phyloP scores from a whole-genome alignment of 2,797 vertebrate species.

The Poecilia velifera region DNA sequence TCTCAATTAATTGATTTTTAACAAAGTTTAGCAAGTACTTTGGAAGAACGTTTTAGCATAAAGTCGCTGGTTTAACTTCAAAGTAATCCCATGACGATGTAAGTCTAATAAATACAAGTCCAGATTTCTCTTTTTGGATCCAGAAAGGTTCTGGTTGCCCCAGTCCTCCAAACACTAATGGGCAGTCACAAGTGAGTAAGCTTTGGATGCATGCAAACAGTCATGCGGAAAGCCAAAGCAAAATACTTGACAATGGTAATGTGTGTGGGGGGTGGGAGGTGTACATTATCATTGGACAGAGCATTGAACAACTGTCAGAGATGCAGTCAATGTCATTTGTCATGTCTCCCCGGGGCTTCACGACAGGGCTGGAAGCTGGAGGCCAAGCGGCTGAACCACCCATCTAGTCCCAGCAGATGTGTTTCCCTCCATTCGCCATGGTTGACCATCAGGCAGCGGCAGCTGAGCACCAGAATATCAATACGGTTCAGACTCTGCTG shows the following conservation, averaged over 20 bases:
- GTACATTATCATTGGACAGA: conserved; percentile 67
- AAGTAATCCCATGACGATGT: neutral
- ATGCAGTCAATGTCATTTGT: conserved; percentile 74
- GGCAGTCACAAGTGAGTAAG: neutral
- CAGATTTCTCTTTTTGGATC: neutral
- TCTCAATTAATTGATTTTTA: neutral
- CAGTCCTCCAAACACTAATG: neutral
- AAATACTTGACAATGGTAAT: conserved; percentile 24
- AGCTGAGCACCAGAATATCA: conserved; percentile 81
- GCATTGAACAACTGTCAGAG: conserved; percentile 78
- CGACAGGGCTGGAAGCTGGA: conserved; percentile 62
- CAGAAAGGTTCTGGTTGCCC: neutral
- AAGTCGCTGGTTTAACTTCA: neutral
- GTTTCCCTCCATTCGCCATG: conserved; percentile 54
- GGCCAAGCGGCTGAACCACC: conserved; percentile 58
- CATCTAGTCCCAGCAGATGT: conserved; percentile 71
- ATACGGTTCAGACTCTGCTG: conserved; percentile 60
- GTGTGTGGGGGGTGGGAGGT: conserved; percentile 36
- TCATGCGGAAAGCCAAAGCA: conserved; percentile 2
- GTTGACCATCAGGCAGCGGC: conserved; percentile 69
- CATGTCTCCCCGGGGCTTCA: conserved; percentile 72
- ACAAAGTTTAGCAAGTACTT: neutral
- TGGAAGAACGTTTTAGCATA: neutral
- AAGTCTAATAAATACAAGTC: neutral
- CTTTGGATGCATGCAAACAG: neutral